Conservation (phyloP, 2,888 invertebrate species). For the Melieria crassipennis region DNA sequence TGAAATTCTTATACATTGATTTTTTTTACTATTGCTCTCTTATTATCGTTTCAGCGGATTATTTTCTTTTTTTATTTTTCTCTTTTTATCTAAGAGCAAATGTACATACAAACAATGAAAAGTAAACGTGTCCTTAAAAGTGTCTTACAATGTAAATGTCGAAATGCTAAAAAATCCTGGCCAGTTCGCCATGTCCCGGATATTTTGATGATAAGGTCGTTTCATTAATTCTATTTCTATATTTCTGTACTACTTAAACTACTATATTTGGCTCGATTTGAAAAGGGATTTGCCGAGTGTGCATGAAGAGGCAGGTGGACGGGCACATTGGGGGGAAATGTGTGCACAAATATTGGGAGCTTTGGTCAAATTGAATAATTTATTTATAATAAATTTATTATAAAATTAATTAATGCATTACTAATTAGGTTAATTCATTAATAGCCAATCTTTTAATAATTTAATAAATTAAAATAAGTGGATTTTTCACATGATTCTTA, state of each 20-base stretch:
- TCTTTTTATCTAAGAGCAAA: slow-evolving; percentile 50
- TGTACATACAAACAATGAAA: slow-evolving; percentile 42
- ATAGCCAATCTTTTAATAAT: background rate
- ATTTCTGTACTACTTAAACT: slow-evolving; percentile 34
- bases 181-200: slow-evolving; percentile 14
- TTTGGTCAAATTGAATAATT: background rate
- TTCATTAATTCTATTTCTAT: slow-evolving; percentile 55
- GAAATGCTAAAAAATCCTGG: slow-evolving; percentile 12
- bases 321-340: background rate
- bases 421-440: background rate
- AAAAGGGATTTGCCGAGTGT: slow-evolving; percentile 31
- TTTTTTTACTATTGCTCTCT: slow-evolving; percentile 61
- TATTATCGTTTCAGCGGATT: slow-evolving; percentile 64
- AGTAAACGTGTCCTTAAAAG: slow-evolving; percentile 32
- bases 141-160: slow-evolving; percentile 26
- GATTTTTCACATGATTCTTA: too few species aligned
- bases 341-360: background rate
- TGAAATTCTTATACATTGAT: slow-evolving; percentile 41
- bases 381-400: too few species aligned
- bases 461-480: background rate
- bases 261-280: background rate
- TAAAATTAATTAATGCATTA: too few species aligned
- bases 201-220: slow-evolving; percentile 49
- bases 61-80: slow-evolving; percentile 57
- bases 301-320: background rate